Conservation (phyloP, 1,140 invertebrate genomes). For the Lepidurus apus region DNA sequence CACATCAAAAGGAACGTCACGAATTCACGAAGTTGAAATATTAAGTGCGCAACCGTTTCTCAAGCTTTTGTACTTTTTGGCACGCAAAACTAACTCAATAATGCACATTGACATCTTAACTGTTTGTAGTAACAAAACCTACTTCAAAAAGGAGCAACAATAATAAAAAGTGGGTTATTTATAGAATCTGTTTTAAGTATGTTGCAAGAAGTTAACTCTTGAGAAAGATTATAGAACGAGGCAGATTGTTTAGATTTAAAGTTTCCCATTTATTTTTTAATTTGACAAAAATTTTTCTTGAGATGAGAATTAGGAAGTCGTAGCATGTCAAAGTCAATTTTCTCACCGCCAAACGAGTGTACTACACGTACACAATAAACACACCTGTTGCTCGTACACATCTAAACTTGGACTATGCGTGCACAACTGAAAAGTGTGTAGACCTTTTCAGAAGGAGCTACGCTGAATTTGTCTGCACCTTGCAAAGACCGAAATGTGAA, state of each 20-base stretch:
- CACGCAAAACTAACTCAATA: conserved; percentile 19
- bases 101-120: neutral
- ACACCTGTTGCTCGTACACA: conserved; percentile 16
- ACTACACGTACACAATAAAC: neutral
- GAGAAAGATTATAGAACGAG: neutral
- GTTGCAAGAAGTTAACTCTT: neutral
- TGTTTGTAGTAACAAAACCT: neutral
- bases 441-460: neutral
- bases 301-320: neutral
- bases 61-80: neutral
- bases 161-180: too few species aligned
- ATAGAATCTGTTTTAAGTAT: neutral
- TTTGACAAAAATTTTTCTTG: neutral
- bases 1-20: neutral
- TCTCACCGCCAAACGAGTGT: neutral
- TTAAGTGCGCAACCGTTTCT: neutral
- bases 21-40: neutral
- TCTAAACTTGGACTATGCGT: neutral
- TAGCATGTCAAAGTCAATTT: conserved; percentile 5
- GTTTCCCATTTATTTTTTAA: neutral
- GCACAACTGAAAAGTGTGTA: neutral
- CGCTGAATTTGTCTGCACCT: conserved; percentile 6
- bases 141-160: too few species aligned
- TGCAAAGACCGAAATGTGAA: neutral
- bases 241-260: neutral